Conservation (phyloP, 2,113 vertebrate species). For the Perognathus longimembris region DNA sequence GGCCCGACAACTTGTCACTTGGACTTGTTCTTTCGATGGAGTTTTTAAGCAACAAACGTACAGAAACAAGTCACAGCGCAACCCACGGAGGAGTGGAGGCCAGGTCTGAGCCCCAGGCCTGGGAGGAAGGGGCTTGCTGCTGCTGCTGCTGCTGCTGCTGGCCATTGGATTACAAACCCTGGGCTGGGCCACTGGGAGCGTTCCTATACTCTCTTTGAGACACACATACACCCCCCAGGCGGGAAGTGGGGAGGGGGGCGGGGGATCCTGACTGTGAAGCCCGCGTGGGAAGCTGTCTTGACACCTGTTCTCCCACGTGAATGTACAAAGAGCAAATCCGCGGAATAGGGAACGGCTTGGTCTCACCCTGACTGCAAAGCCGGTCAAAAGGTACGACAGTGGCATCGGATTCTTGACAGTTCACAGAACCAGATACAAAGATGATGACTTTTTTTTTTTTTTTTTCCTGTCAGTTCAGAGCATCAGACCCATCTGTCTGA, state of each 20-base stretch:
- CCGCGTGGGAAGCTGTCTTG: constrained; percentile 79
- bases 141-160: constrained; percentile 57
- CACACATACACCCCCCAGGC: neutral
- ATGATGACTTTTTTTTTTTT: constrained; percentile 31
- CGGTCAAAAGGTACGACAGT: constrained; percentile 78
- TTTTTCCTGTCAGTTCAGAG: neutral
- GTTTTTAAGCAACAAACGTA: constrained; percentile 83
- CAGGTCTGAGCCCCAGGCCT: constrained; percentile 78
- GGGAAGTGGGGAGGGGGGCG: neutral
- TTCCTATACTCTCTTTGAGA: constrained; percentile 69
- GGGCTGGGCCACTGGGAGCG: constrained; percentile 85
- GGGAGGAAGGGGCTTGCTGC: constrained; percentile 71
- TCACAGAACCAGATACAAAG: constrained; percentile 67
- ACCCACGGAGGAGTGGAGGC: constrained; percentile 64
- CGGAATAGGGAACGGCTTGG: constrained; percentile 1
- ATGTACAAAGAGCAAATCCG: constrained; percentile 50
- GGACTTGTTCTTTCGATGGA: constrained; percentile 76
- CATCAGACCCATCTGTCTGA: neutral
- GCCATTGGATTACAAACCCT: constrained; percentile 79
- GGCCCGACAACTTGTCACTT: constrained; percentile 84
- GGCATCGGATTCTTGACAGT: constrained; percentile 60
- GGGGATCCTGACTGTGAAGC: constrained; percentile 69
- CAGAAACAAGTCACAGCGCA: constrained; percentile 78
- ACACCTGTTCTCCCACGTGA: constrained; percentile 34
- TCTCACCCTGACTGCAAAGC: constrained; percentile 39